Evolutionary conservation across 2,797 vertebrate genomes (phyloP), one percentile per base, ranked within the genome.

Genomic region (Trematocara caparti): DNA sequence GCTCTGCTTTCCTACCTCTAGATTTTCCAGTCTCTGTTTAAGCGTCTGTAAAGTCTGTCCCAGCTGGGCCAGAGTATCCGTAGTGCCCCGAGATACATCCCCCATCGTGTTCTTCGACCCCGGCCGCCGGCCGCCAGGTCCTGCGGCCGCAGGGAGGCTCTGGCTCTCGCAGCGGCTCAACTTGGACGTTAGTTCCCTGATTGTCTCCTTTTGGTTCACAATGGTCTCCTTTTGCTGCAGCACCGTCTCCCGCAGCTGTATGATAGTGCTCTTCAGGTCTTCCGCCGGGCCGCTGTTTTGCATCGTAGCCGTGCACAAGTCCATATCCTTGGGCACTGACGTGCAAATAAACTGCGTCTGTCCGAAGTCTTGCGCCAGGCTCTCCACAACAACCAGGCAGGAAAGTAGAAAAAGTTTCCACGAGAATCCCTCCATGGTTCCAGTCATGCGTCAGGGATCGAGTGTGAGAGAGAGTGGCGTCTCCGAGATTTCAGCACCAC

Each of bases 201-300:
- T 99, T 27, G 98, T 98, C 82, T 99, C 98, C 90, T 97, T 97
- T 78, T 99, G 98, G 93, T 97, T 98, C 95, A 98, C 96, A 74
- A 99, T 99, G 89, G 98, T 98, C 92, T 99, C 98, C 87, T 98
- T 98, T 82, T 99, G 98, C 95, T 98, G 98, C 91, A 99, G 96
- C 91, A 98, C 97, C 2, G 97, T 98, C 90, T 99, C 98, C 79
- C 98, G 96, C 80, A 99, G 97, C 92, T 99, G 98, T 92, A 97
- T 96, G 80, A 98, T 97, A 32, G 95, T 97, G 89, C 94, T 96
- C 92, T 97, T 97, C 93, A 98, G 93, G 93, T 98, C 97, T 89
- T 98, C 98, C 34, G 96, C 96, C 24, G 97, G 96, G 27, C 97
- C 97, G 91, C 95, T 95, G 89, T 96, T 96, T 92, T 97, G 97